Conservation (phyloP, 2,113 vertebrate species). For the Grallaria varia region DNA sequence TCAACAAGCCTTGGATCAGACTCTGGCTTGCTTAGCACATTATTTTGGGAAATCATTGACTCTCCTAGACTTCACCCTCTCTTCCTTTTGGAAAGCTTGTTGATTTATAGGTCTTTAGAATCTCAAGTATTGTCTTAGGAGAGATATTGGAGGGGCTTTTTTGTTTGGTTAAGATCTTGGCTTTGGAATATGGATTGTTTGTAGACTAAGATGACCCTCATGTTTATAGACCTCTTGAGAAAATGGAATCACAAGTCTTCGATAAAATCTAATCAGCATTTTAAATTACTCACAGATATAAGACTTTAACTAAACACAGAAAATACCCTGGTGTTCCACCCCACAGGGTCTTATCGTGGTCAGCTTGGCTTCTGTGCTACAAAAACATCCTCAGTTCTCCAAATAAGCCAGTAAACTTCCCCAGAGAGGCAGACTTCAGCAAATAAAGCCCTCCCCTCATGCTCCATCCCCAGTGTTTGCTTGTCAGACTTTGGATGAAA, state of each 20-base stretch:
- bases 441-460: neutral
- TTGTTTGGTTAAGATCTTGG: neutral
- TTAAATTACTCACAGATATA: slow-evolving; percentile 23
- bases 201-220: neutral
- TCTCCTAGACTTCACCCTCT: neutral
- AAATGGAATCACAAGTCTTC: slow-evolving; percentile 10
- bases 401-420: slow-evolving; percentile 6
- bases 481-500: neutral
- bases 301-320: slow-evolving; percentile 55
- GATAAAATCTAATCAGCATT: slow-evolving; percentile 32
- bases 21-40: neutral
- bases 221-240: slow-evolving; percentile 12
- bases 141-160: neutral
- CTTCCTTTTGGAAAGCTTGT: neutral
- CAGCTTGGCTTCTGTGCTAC: neutral
- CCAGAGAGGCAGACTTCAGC: neutral
- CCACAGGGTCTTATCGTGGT: neutral
- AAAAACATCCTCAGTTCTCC: slow-evolving; percentile 51
- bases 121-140: neutral
- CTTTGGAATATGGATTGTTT: neutral
- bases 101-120: neutral
- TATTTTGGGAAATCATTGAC: neutral
- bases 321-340: slow-evolving; percentile 8
- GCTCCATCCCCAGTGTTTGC: neutral
- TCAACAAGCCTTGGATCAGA: neutral